Conservation (phyloP, 2,113 vertebrate genomes). For the Parotia lawesii region DNA sequence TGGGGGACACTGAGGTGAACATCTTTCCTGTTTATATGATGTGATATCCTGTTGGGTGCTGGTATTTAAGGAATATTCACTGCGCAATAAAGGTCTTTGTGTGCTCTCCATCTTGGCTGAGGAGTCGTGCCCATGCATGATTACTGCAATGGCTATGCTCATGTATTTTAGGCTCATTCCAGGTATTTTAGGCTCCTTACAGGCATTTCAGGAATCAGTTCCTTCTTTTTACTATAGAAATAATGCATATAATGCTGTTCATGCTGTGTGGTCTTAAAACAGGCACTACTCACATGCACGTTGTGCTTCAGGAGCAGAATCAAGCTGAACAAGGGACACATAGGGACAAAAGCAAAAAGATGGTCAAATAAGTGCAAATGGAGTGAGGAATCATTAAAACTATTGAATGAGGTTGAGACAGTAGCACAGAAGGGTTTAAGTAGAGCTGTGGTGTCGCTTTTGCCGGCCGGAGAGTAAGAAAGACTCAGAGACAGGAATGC, state of each 20-base stretch:
- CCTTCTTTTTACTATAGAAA: neutral
- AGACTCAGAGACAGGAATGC: too few relatives aligned
- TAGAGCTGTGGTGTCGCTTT: neutral
- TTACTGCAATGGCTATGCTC: neutral
- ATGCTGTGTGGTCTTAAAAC: neutral
- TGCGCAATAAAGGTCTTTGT: too few relatives aligned
- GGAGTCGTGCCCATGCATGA: too few relatives aligned
- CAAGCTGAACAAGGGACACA: neutral
- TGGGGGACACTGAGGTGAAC: too few relatives aligned
- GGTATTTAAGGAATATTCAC: too few relatives aligned
- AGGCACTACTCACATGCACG: rapidly evolving
- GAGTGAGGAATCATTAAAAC: neutral
- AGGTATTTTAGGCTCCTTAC: neutral
- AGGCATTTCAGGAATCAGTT: neutral
- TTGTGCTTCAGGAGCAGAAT: neutral
- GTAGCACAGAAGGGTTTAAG: neutral
- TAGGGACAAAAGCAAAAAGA: neutral
- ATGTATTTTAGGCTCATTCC: neutral
- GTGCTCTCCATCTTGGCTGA: too few relatives aligned
- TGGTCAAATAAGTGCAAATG: neutral
- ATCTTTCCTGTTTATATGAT: too few relatives aligned
- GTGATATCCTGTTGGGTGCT: too few relatives aligned
- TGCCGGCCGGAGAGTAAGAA: too few relatives aligned
- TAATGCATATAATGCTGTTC: neutral
- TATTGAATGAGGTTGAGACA: neutral